A percentile compares a stretch with the other conserved stretches of the same genome.
Conservation (phyloP, 2,113 vertebrate genomes). For the Nestor notabilis region DNA sequence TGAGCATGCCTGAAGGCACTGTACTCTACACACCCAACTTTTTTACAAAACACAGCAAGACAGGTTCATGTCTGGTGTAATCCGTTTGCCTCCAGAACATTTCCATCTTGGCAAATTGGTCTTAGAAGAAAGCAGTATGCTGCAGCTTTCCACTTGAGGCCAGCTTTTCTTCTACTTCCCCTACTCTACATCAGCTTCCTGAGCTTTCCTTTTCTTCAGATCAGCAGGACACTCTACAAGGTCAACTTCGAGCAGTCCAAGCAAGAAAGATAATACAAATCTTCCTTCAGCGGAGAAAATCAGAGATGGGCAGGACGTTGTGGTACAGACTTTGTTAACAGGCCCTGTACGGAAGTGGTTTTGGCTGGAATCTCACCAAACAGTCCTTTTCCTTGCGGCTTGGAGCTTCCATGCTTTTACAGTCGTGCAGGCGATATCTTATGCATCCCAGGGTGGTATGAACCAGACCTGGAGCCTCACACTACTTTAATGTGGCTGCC, state of each 20-base stretch:
- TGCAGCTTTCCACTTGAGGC: not conserved
- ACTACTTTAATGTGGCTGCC: not conserved
- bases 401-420: not conserved
- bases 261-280: not conserved
- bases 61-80: constrained; percentile 62
- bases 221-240: not conserved
- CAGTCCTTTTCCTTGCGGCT: not conserved
- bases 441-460: not conserved
- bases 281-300: not conserved
- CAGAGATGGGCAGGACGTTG: not conserved
- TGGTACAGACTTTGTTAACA: not conserved
- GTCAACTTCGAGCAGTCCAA: not conserved
- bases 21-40: constrained; percentile 57
- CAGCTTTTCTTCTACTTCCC: not conserved
- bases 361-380: not conserved
- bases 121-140: not conserved
- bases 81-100: constrained; percentile 42
- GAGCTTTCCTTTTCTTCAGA: not conserved
- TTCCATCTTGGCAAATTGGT: constrained; percentile 25
- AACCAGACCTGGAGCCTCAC: not conserved
- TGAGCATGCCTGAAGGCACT: constrained; percentile 41
- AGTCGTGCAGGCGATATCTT: fast-evolving
- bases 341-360: not conserved
- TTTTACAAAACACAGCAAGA: constrained; percentile 53
- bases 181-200: not conserved